These are phyloP conservation scores for Saccostrea glomerata DNA, from an alignment of 1,140 invertebrate species.

Conservation along the genomic window DNA sequence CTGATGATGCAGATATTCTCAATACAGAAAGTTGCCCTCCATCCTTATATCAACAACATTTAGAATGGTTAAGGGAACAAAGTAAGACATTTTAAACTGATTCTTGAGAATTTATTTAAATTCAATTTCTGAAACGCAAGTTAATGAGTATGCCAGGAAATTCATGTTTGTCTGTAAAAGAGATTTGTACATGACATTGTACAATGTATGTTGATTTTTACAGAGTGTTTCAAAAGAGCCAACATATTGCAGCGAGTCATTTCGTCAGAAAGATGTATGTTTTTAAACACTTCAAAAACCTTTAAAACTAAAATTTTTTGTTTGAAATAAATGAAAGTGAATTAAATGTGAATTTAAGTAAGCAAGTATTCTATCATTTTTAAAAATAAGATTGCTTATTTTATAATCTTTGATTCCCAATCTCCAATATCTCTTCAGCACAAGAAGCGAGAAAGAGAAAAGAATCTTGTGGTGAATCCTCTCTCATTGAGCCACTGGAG, in stretches of 20 bases:
- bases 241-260: not conserved
- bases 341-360: not conserved
- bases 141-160: not conserved
- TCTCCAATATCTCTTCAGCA: not conserved
- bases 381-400: not conserved
- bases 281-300: not conserved
- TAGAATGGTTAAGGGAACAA: not conserved
- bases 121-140: not conserved
- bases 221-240: constrained; percentile 22
- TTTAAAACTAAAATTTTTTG: not conserved
- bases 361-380: not conserved
- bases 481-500: not conserved
- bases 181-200: not conserved
- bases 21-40: not conserved
- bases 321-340: no score
- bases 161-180: not conserved
- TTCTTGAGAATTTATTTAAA: not conserved
- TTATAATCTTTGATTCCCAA: not conserved
- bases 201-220: not conserved
- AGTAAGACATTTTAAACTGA: not conserved
- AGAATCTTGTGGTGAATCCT: not conserved
- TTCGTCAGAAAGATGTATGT: not conserved
- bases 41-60: not conserved
- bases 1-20: not conserved
- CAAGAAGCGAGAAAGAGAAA: constrained; percentile 12